Base-by-base conservation (phyloP, 2,888 invertebrate species). In the Callimorpha dominula region DNA sequence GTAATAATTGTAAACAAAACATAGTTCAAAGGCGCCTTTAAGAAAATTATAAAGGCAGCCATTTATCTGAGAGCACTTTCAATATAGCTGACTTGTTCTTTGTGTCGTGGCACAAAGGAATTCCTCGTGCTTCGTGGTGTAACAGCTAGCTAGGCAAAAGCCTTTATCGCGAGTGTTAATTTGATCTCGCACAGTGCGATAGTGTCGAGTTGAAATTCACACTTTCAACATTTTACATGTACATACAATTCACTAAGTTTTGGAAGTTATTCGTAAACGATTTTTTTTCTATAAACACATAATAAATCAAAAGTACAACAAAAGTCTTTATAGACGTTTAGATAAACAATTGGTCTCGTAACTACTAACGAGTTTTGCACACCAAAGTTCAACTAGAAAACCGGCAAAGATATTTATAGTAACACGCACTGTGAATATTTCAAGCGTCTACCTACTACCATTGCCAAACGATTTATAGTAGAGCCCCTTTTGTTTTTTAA, bases 101-200 rank as follows among this genome's bases (percentile, higher is more conserved):
- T 86, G 86, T 86, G 74, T 78, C 73, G 76, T 67, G 43, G 66
- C 64, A 85, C 85, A 87, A 87, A 82, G 82, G 83, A 81, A 82
- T 81, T 78, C 74, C 70, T 65, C 70, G 70, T 64, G 71, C 75
- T 75, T 72, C 57, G 62, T 66, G 72, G 68, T 72, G 68, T 75
- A 72, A 75, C 75, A 70, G 73, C 73, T 65, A 70, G 76, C 60
- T 60, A 31, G 73, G 72, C 46, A 73, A 73, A 65, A 68, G 78
- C 65, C 71, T 77, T 79, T 80, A 78, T 80, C 70, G 76, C 70
- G 43, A 75, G 74, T 75, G 79, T 79, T 85, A 81, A 84, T 82
- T 86, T 84, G 75, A 81, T 83, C 80, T 68, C 68, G 63, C 74
- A 74, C 73, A 62, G 57, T 62, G 62, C 31, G 50, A 72, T 62